Evolutionary conservation across 2,797 vertebrate species (phyloP).

Genomic region (Prunella strophiata): DNA sequence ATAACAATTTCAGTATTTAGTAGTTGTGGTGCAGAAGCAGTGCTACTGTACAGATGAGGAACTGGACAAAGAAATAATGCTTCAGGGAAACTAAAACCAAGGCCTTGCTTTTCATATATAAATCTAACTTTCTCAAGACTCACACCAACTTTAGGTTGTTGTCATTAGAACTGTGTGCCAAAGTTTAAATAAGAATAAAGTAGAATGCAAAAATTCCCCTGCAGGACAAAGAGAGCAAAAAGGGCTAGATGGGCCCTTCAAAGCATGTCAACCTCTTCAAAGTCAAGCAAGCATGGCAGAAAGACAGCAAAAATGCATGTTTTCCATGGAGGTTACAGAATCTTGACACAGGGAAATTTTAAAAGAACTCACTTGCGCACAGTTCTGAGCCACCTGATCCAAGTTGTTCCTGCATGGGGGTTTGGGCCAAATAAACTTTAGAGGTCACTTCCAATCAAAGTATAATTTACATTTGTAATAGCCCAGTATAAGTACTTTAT

Average conservation of each 20-base stretch:
- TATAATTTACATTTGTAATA: neutral
- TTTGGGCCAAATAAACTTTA: neutral
- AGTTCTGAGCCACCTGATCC: neutral
- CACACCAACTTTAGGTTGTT: neutral
- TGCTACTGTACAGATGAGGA: neutral
- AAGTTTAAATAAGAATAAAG: neutral
- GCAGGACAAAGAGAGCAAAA: neutral
- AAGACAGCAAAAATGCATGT: neutral
- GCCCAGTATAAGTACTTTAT: neutral
- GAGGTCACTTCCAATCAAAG: neutral
- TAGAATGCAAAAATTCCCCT: neutral
- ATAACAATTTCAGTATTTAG: neutral
- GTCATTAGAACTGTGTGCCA: neutral
- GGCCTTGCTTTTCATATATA: neutral
- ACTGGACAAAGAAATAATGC: neutral
- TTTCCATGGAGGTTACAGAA: neutral
- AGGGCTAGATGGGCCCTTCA: neutral
- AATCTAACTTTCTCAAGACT: neutral
- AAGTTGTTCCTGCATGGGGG: neutral
- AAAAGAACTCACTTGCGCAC: neutral
- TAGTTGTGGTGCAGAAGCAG: neutral
- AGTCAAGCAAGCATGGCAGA: neutral
- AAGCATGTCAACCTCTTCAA: neutral
- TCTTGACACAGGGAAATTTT: neutral
- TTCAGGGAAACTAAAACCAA: neutral